These are phyloP conservation scores for Palloptera scutellata DNA, from an alignment of 2,888 invertebrate genomes.

Conservation along the genomic window DNA sequence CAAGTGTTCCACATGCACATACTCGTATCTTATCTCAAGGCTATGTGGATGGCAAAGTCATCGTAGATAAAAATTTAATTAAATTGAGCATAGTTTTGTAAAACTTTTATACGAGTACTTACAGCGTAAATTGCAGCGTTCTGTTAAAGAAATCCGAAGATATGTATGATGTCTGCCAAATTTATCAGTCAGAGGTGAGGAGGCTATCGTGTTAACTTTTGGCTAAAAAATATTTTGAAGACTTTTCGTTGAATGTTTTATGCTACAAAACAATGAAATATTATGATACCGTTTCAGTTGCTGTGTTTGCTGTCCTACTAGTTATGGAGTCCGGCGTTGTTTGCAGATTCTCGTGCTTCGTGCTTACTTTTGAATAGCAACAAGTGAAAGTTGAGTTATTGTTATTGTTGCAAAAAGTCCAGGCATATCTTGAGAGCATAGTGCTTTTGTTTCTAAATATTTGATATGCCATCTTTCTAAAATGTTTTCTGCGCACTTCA, in stretches of 20 bases:
- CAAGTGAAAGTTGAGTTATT: background rate
- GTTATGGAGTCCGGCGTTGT: no score
- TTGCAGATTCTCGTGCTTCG: background rate
- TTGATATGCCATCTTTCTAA: no score
- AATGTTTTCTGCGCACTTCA: no score
- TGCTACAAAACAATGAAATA: no score
- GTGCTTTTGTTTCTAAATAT: no score
- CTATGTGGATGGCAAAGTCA: background rate
- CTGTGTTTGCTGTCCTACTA: background rate
- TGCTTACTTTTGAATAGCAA: background rate
- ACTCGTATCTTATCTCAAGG: background rate
- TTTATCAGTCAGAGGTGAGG: slow-evolving; percentile 74
- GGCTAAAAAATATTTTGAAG: background rate
- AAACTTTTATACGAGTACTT: slow-evolving; percentile 66
- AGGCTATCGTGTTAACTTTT: slow-evolving; percentile 26
- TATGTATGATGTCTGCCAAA: slow-evolving; percentile 92
- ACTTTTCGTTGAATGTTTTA: no score
- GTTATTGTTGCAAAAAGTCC: no score
- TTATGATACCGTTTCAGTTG: slow-evolving; percentile 7
- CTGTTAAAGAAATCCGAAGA: slow-evolving; percentile 93
- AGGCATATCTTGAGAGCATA: no score
- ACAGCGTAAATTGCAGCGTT: slow-evolving; percentile 97
- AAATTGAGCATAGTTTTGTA: background rate
- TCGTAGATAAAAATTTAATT: slow-evolving; percentile 7
- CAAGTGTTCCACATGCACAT: no score